A percentile compares a stretch with the other conserved stretches of the same genome.
Conservation (phyloP, 2,113 vertebrate species). For the Campylorhamphus procurvoides region DNA sequence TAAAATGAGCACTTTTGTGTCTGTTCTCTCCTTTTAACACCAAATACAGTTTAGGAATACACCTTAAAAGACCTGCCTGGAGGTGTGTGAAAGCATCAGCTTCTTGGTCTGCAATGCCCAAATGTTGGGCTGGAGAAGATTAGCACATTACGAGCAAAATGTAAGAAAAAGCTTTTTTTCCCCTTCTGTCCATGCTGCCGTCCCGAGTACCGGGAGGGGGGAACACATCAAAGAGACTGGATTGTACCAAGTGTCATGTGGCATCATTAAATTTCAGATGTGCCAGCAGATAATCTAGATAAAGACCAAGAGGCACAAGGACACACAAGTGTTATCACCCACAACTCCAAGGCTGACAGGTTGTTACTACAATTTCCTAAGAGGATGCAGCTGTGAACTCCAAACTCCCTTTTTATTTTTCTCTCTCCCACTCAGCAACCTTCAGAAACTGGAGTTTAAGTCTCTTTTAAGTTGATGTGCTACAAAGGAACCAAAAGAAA, state of each 20-base stretch:
- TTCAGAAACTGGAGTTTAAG: constrained; percentile 7
- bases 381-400: constrained; percentile 2
- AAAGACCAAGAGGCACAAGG: neutral
- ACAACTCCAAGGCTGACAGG: neutral
- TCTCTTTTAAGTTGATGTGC: constrained; percentile 28
- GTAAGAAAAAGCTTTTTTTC: neutral
- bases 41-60: neutral
- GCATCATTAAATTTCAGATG: neutral
- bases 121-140: neutral
- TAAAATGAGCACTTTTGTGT: neutral
- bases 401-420: neutral
- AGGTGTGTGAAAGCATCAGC: neutral
- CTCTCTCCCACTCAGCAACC: neutral
- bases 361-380: constrained; percentile 5
- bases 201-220: neutral
- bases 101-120: neutral
- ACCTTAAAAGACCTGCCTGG: neutral
- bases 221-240: fast-evolving
- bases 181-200: neutral
- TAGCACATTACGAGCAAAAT: neutral
- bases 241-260: neutral
- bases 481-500: constrained; percentile 25
- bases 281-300: constrained; percentile 1
- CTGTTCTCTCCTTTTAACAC: neutral
- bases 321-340: neutral